phyloP scores from a whole-genome alignment of 2,113 vertebrate species.

The Gadus macrocephalus region DNA sequence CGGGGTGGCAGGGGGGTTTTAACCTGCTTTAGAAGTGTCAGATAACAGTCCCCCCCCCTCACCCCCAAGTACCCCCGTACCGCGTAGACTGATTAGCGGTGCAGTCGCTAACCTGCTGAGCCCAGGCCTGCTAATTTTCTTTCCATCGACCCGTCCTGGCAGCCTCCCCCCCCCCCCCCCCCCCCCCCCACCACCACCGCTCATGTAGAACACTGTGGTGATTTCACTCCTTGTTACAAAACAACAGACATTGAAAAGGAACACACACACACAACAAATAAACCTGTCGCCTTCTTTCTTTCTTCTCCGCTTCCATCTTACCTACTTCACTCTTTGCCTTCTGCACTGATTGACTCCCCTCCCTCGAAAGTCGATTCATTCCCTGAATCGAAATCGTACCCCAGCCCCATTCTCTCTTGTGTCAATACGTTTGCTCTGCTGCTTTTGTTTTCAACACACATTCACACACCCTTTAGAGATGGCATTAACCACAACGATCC shows the following conservation, averaged over 20 bases:
- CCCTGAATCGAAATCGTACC: too few relatives aligned
- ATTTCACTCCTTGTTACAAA: slow-evolving; percentile 20
- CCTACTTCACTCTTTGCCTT: slow-evolving; percentile 1
- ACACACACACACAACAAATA: background rate
- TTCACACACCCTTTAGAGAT: too few relatives aligned
- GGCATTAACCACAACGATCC: too few relatives aligned
- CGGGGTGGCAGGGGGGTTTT: too few relatives aligned
- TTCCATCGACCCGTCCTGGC: slow-evolving; percentile 36
- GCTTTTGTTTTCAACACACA: too few relatives aligned
- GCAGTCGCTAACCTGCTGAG: slow-evolving; percentile 39
- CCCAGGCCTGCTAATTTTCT: slow-evolving; percentile 34
- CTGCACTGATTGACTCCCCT: too few relatives aligned
- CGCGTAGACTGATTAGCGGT: slow-evolving; percentile 32
- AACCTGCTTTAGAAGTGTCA: slow-evolving; percentile 31
- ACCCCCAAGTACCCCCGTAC: slow-evolving; percentile 1
- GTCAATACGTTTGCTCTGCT: too few relatives aligned
- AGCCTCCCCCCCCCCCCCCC: slow-evolving; percentile 28
- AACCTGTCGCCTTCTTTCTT: too few relatives aligned
- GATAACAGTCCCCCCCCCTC: slow-evolving; percentile 44
- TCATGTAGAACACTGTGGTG: too few relatives aligned
- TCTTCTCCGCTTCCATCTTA: background rate
- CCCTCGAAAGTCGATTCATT: too few relatives aligned
- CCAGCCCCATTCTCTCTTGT: background rate
- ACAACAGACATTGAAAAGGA: slow-evolving; percentile 20
- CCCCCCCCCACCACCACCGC: slow-evolving; percentile 17